These are phyloP conservation scores for Automeris io DNA, from an alignment of 2,888 invertebrate species.

Conservation along the genomic window DNA sequence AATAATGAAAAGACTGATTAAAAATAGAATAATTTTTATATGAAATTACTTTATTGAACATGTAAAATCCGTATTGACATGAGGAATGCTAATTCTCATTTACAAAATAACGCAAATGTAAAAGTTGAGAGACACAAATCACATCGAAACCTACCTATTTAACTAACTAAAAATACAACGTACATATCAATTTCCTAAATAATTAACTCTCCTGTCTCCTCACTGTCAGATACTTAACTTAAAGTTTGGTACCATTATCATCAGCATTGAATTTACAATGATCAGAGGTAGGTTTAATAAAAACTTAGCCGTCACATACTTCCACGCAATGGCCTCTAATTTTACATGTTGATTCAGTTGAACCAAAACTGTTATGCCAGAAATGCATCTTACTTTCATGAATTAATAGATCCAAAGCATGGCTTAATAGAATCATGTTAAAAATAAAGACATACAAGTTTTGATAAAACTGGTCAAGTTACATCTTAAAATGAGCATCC, in stretches of 20 bases:
- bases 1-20: slow-evolving; percentile 35
- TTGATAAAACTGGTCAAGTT: slow-evolving; percentile 64
- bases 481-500: slow-evolving; percentile 67
- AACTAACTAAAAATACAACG: slow-evolving; percentile 76
- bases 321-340: slow-evolving; percentile 67
- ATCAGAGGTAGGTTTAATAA: slow-evolving; percentile 73
- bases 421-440: slow-evolving; percentile 46
- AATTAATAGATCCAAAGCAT: slow-evolving; percentile 52
- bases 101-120: slow-evolving; percentile 77
- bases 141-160: slow-evolving; percentile 74
- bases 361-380: slow-evolving; percentile 64
- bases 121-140: slow-evolving; percentile 75
- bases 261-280: slow-evolving; percentile 73
- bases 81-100: slow-evolving; percentile 78
- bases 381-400: slow-evolving; percentile 40
- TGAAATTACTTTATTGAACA: slow-evolving; percentile 79
- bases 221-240: slow-evolving; percentile 51
- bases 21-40: slow-evolving; percentile 59
- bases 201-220: slow-evolving; percentile 27
- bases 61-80: slow-evolving; percentile 78
- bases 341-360: slow-evolving; percentile 65
- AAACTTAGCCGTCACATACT: slow-evolving; percentile 57
- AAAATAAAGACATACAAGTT: slow-evolving; percentile 57
- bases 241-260: slow-evolving; percentile 70
- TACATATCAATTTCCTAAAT: slow-evolving; percentile 72